Evolutionary conservation across 2,888 invertebrate species (phyloP), one percentile per base, ranked within the genome.

Genomic region (Epirrhoe alternata): DNA sequence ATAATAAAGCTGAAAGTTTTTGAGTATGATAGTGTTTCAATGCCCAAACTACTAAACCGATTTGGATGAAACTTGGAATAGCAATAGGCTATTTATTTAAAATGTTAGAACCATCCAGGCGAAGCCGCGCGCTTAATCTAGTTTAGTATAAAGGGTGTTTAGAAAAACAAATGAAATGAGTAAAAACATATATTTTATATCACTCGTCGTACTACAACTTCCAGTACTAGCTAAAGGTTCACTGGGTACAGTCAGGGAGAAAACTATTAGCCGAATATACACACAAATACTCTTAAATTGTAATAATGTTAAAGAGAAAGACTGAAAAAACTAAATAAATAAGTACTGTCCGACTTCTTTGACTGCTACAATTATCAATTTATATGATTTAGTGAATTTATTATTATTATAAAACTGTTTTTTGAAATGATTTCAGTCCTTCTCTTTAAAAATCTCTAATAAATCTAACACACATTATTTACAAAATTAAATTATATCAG

Each of bases 111-210:
- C n/a, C n/a, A n/a, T n/a, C n/a, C n/a, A n/a, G n/a, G n/a, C n/a
- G n/a, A n/a, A n/a, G n/a, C n/a, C n/a, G n/a, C n/a, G n/a, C n/a
- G 38, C 35, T 35, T 35, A 35, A 35, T 8, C n/a, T n/a, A n/a
- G n/a, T n/a, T n/a, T 38, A 10, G 12, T 3, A 10, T 33, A 50
- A 6, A 54, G 56, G 62, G n/a, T 63, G 56, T 42, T 8, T 35
- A 2, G 42, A 56, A 59, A 81, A 76, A 82, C 79, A 77, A 71
- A 70, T 75, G 73, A 89, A 90, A 90, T 92, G 90, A 92, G 92
- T 92, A 92, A 87, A 92, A 92, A 92, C 92, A 92, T 92, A 92
- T 92, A 92, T 92, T 92, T 88, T 86, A 90, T 91, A 92, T 92
- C 91, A 89, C 89, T 89, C 88, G 86, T 74, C 83, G 80, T 85